Conservation (phyloP, 2,888 invertebrate species). For the Eilema depressum region DNA sequence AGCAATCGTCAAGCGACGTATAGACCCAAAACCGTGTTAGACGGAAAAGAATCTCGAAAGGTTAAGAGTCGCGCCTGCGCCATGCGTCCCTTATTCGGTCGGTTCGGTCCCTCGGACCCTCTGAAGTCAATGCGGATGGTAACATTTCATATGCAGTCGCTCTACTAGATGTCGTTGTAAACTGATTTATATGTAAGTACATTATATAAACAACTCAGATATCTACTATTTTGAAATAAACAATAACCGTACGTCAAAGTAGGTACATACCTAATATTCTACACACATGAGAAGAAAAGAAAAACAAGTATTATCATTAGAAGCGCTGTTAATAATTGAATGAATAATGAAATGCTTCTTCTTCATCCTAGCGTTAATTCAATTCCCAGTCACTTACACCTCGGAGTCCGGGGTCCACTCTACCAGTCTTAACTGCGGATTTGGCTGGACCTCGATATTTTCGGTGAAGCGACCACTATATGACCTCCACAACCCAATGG, state of each 20-base stretch:
- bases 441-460: too few relatives aligned
- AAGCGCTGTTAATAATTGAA: too few relatives aligned
- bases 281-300: too few relatives aligned
- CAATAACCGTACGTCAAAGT: neutral
- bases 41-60: neutral
- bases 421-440: too few relatives aligned
- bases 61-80: neutral
- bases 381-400: too few relatives aligned
- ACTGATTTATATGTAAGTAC: neutral
- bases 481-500: too few relatives aligned
- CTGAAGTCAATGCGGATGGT: neutral
- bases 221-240: neutral
- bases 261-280: too few relatives aligned
- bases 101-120: neutral
- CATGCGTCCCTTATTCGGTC: neutral
- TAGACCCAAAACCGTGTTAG: neutral
- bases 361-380: too few relatives aligned
- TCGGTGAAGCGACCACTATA: too few relatives aligned
- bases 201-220: neutral
- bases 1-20: neutral
- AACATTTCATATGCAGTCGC: neutral
- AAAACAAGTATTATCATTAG: too few relatives aligned
- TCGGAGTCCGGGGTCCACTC: too few relatives aligned
- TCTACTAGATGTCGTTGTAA: constrained; percentile 16
- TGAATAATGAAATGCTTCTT: too few relatives aligned